These are phyloP conservation scores for Stichodactyla helianthus DNA, from an alignment of 64 coral and sea anemone genomes.

Conservation along the genomic window DNA sequence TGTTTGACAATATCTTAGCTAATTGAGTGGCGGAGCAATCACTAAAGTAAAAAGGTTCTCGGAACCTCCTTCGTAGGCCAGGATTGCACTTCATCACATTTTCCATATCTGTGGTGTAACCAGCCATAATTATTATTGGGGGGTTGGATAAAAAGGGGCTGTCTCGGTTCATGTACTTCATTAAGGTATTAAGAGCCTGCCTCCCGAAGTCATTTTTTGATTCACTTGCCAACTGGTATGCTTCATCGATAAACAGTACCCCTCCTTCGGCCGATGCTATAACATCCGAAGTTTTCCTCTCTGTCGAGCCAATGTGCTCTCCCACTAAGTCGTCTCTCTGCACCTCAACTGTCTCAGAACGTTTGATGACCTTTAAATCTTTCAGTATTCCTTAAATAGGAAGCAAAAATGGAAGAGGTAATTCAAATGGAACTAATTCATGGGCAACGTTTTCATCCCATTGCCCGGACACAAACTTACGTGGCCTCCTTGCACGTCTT, in stretches of 20 bases:
- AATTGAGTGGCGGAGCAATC: too few relatives aligned
- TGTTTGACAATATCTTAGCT: too few relatives aligned
- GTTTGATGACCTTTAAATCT: neutral
- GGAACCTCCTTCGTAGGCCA: neutral
- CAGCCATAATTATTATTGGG: neutral
- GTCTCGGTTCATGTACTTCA: constrained; percentile 15
- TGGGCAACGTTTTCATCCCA: too few relatives aligned
- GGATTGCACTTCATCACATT: neutral
- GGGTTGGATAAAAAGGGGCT: neutral
- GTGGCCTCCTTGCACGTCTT: too few relatives aligned
- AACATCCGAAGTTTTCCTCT: neutral
- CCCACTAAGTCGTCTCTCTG: neutral
- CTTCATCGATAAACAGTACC: neutral
- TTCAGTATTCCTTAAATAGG: too few relatives aligned
- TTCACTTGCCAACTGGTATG: constrained; percentile 5
- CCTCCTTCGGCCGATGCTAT: neutral
- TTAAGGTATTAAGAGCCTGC: constrained; percentile 26
- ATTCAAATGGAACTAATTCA: too few relatives aligned
- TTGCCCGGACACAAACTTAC: too few relatives aligned
- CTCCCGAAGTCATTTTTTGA: constrained; percentile 22
- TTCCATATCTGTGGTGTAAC: neutral
- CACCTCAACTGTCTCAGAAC: neutral
- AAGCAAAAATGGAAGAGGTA: too few relatives aligned
- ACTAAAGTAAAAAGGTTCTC: too few relatives aligned
- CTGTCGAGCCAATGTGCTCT: neutral